Percentiles rank a stretch among this genome's conserved stretches.
Evolutionary conservation across 1,140 invertebrate genomes (phyloP).

Genomic region (Thalassaphorura encarpata): DNA sequence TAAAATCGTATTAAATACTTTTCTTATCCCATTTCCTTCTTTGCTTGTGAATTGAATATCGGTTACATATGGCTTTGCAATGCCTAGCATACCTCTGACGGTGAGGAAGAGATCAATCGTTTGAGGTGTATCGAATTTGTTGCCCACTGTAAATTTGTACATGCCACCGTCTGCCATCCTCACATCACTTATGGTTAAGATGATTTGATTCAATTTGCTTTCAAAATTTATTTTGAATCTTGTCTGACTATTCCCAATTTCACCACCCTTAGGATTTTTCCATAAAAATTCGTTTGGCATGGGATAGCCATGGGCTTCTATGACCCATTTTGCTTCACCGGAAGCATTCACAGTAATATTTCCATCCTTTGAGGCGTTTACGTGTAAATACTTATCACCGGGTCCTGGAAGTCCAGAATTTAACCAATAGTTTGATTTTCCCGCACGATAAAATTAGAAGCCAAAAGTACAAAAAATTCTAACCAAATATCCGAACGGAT

Average conservation of each 20-base stretch:
- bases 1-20: neutral
- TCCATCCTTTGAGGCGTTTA: neutral
- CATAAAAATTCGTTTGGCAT: slow-evolving; percentile 1
- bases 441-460: neutral
- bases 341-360: slow-evolving; percentile 9
- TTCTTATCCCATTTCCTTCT: neutral
- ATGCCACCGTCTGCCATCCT: slow-evolving; percentile 10
- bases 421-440: neutral
- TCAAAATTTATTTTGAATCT: neutral
- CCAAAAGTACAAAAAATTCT: neutral
- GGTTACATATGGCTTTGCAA: too few relatives aligned
- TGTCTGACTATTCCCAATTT: neutral
- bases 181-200: neutral
- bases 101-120: slow-evolving; percentile 6
- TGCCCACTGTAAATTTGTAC: slow-evolving; percentile 14
- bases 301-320: slow-evolving; percentile 21
- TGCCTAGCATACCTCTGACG: neutral
- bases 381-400: slow-evolving; percentile 12
- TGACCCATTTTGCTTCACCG: slow-evolving; percentile 20
- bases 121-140: neutral
- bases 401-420: slow-evolving; percentile 1
- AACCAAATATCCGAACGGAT: slow-evolving; percentile 9
- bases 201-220: neutral
- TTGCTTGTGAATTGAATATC: neutral
- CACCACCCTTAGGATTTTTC: slow-evolving; percentile 4